Base-by-base conservation (phyloP, 2,113 vertebrate genomes). In the Cyanistes caeruleus region DNA sequence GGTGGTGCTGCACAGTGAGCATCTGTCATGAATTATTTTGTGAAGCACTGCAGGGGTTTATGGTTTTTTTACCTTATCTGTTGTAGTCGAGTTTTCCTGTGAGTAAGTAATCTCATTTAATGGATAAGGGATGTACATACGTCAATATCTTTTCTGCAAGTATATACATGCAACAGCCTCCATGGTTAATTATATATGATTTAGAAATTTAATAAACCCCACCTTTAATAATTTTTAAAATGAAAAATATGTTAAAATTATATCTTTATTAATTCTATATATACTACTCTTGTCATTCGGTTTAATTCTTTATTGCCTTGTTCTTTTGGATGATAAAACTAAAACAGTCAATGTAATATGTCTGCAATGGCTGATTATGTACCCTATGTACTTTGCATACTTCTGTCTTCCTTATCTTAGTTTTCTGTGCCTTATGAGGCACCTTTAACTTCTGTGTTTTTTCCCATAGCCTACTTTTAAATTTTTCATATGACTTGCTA, bases 81-180 rank as follows among this genome's bases (percentile, higher is more conserved):
- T 79, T 88, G 43, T 90, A 86, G 28, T 84, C 15, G 5, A 65
- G 24, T 78, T 52, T 77, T 96, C 59, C 43, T 17, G 6, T 64
- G 55, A 83, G 59, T 64, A 63, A 48, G 60, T 86, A 77, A 84
- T 94, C 90, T 84, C 48, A 69, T 89, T 93, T 88, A 16, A 90
- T 64, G 79, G 75, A 17, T 92, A 80, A 74, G 0, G 0, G n/a
- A 79, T 75, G n/a, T 13, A 51, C 39, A 19, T 63, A 35, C 51
- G 39, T 74, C 59, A 49, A 0, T 85, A 77, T 58, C 25, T 86
- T 74, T 70, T 77, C 63, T 51, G 37, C 43, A 43, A 58, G 4
- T 46, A 18, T 49, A 21, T 35, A 10, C 8, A 5, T 68, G 31
- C 31, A 84, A 33, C 18, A 65, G 30, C 13, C 48, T 84, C 48